A percentile compares a stretch with the other conserved stretches of the same genome.
Evolutionary conservation across 2,113 vertebrate genomes (phyloP).

Genomic region (Hystrix brachyura): DNA sequence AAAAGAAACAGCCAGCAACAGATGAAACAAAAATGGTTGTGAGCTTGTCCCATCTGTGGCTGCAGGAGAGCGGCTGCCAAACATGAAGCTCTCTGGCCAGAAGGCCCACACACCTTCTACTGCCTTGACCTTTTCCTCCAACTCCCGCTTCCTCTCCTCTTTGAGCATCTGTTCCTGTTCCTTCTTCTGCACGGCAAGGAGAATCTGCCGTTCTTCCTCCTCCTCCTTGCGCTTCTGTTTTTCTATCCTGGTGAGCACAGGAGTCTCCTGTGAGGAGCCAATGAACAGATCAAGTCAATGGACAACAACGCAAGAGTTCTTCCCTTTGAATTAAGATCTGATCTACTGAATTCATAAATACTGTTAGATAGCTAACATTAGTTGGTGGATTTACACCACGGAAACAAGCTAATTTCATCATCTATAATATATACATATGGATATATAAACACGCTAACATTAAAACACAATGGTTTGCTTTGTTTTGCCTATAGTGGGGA

Average conservation of each 20-base stretch:
- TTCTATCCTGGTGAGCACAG: conserved; percentile 87
- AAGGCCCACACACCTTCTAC: conserved; percentile 91
- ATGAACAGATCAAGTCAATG: neutral
- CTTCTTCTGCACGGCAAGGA: conserved; percentile 95
- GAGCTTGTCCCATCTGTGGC: neutral
- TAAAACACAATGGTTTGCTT: neutral
- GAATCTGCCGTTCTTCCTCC: conserved; percentile 94
- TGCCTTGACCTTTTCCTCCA: conserved; percentile 95
- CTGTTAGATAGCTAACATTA: neutral
- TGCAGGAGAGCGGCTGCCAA: no score
- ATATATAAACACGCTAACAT: neutral
- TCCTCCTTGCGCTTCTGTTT: conserved; percentile 92
- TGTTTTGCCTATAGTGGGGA: neutral
- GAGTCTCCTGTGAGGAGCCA: conserved; percentile 86
- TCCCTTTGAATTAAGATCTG: neutral
- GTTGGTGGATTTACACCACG: neutral
- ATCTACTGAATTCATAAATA: neutral
- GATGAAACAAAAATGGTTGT: no score
- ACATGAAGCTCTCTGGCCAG: neutral
- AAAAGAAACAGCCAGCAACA: neutral
- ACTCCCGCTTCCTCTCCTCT: conserved; percentile 94
- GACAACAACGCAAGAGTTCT: neutral
- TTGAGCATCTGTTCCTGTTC: conserved; percentile 95
- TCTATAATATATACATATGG: neutral
- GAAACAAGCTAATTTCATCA: neutral